A percentile compares a stretch with the other conserved stretches of the same genome.
These are phyloP conservation scores for Arctopsyche grandis DNA, from an alignment of 1,140 invertebrate species.

Conservation along the genomic window DNA sequence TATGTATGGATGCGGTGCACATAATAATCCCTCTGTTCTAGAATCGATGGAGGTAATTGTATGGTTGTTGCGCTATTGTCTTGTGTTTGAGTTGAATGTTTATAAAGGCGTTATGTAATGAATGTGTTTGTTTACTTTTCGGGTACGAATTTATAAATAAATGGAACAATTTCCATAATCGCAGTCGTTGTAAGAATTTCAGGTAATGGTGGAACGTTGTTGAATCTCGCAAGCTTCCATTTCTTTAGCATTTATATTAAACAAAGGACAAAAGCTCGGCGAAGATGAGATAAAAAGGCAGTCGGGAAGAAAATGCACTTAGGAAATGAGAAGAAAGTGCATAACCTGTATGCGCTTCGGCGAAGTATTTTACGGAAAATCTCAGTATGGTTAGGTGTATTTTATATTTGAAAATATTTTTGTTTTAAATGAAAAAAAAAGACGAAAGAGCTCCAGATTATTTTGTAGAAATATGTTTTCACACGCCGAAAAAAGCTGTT, in stretches of 20 bases:
- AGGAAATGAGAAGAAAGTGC: constrained; percentile 53
- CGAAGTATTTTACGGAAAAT: neutral
- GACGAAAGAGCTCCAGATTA: too few species aligned
- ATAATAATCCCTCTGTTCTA: too few species aligned
- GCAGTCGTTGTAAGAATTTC: constrained; percentile 32
- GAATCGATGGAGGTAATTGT: too few species aligned
- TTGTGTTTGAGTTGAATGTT: too few species aligned
- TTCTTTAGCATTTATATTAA: constrained; percentile 55
- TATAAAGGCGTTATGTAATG: too few species aligned
- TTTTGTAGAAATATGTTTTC: too few species aligned
- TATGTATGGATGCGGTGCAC: too few species aligned
- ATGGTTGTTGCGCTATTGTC: too few species aligned
- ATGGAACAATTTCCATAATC: constrained; percentile 49
- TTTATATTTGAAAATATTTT: neutral
- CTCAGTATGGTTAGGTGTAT: neutral
- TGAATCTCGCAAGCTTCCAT: constrained; percentile 37
- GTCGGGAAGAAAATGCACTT: constrained; percentile 52
- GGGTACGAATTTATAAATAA: too few species aligned
- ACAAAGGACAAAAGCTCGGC: constrained; percentile 48
- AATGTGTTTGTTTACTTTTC: too few species aligned
- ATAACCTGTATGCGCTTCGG: constrained; percentile 50
- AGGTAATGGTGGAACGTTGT: constrained; percentile 32
- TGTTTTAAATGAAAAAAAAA: too few species aligned
- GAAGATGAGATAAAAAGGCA: constrained; percentile 39
- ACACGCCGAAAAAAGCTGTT: too few species aligned